These are phyloP conservation scores for Actinemys pallida DNA, from an alignment of 2,113 vertebrate genomes.

Conservation along the genomic window DNA sequence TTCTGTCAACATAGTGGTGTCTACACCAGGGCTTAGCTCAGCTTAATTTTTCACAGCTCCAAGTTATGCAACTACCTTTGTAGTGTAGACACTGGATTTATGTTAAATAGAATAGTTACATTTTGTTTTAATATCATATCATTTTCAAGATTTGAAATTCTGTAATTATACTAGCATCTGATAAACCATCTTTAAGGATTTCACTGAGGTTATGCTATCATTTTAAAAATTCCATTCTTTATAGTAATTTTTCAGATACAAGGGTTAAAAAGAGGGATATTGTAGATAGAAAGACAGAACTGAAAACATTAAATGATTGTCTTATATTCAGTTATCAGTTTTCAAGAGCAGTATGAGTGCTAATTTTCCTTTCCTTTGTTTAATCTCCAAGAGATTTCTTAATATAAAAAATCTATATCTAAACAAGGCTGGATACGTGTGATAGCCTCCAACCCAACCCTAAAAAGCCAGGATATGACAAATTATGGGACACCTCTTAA, in stretches of 20 bases:
- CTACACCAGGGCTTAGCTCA: too few relatives aligned
- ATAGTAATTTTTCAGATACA: not conserved
- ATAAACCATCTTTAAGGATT: not conserved
- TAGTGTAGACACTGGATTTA: not conserved
- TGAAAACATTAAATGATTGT: not conserved
- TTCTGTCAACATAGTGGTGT: too few relatives aligned
- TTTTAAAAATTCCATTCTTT: not conserved
- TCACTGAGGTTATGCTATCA: not conserved
- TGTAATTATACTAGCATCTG: not conserved
- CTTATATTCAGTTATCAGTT: not conserved
- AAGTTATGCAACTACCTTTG: too few relatives aligned
- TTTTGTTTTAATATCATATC: accelerated
- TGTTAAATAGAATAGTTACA: not conserved
- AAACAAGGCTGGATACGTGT: not conserved
- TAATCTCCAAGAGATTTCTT: not conserved
- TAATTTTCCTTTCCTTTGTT: not conserved
- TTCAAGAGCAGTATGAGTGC: not conserved
- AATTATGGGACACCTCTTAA: slow-evolving; percentile 71
- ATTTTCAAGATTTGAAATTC: not conserved
- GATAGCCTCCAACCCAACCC: slow-evolving; percentile 40
- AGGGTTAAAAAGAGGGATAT: not conserved
- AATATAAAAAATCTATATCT: slow-evolving; percentile 2
- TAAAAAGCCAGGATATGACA: slow-evolving; percentile 50
- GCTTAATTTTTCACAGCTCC: too few relatives aligned
- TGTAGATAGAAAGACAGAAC: not conserved